A percentile compares a stretch with the other conserved stretches of the same genome.
phyloP scores from a whole-genome alignment of 2,888 invertebrate genomes.

The Drepanosiphum platanoidis region DNA sequence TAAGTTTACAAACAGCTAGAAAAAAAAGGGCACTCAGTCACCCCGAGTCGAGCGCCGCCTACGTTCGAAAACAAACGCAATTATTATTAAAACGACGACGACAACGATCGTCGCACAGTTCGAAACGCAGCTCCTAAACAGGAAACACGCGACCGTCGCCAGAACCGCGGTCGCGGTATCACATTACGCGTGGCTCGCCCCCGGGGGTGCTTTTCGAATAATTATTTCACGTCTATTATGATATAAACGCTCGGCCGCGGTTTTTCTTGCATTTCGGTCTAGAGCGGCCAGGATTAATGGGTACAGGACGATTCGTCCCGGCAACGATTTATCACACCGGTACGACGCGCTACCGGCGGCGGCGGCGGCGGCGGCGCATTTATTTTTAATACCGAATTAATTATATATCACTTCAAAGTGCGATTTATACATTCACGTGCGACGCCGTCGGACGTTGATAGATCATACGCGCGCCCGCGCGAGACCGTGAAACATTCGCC shows the following conservation, averaged over 20 bases:
- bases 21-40: too few relatives aligned
- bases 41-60: too few relatives aligned
- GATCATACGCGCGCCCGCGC: background rate
- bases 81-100: constrained; percentile 20
- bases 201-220: constrained; percentile 37
- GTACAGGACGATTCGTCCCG: constrained; percentile 12
- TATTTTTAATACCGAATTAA: constrained; percentile 31
- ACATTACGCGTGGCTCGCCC: constrained; percentile 32
- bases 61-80: background rate
- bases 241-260: background rate
- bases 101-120: constrained; percentile 11
- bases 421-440: background rate
- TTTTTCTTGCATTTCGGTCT: constrained; percentile 1
- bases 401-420: constrained; percentile 20
- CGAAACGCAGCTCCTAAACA: constrained; percentile 7
- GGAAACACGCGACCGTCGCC: background rate
- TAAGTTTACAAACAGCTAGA: too few relatives aligned
- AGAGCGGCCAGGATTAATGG: background rate
- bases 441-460: background rate
- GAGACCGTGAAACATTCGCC: background rate
- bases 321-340: constrained; percentile 1
- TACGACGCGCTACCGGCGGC: background rate
- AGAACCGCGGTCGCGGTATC: constrained; percentile 27
- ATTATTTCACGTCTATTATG: constrained; percentile 30
- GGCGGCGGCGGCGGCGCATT: too few relatives aligned